Conservation (phyloP, 2,797 vertebrate genomes). For the Enteromius anoplus region DNA sequence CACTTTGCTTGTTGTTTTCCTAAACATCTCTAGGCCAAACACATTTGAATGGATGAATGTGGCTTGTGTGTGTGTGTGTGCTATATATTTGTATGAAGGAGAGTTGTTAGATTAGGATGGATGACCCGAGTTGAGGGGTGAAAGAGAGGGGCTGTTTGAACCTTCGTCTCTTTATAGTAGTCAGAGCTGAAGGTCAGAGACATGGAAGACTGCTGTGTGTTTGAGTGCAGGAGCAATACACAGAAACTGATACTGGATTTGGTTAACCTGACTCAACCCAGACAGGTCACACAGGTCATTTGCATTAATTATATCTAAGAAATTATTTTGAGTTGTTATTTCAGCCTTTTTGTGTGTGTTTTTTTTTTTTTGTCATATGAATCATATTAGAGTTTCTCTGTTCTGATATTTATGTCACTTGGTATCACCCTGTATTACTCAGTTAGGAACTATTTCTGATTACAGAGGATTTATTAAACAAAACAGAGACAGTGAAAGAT, state of each 20-base stretch:
- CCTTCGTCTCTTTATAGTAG: slow-evolving; percentile 14
- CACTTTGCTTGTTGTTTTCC: slow-evolving; percentile 6
- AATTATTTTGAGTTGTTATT: neutral
- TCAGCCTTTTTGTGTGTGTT: neutral
- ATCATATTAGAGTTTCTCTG: neutral
- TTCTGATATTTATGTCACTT: slow-evolving; percentile 6
- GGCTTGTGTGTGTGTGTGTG: neutral
- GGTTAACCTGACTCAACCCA: neutral
- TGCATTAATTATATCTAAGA: slow-evolving; percentile 15
- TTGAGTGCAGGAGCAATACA: neutral
- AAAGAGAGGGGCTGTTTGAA: slow-evolving; percentile 31
- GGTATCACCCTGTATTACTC: neutral
- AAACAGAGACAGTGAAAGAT: slow-evolving; percentile 18
- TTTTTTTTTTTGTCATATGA: neutral
- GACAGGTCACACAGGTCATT: slow-evolving; percentile 11
- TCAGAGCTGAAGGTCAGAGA: slow-evolving; percentile 30
- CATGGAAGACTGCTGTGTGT: slow-evolving; percentile 14
- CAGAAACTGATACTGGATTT: slow-evolving; percentile 25
- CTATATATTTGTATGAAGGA: neutral
- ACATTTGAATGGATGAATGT: slow-evolving; percentile 41
- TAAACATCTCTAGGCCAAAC: slow-evolving; percentile 42
- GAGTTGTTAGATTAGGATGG: slow-evolving; percentile 20
- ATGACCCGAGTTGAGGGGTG: slow-evolving; percentile 5
- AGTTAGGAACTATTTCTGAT: slow-evolving; percentile 20
- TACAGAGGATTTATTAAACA: slow-evolving; percentile 31